Percentiles rank a stretch among this genome's conserved stretches.
phyloP scores from a whole-genome alignment of 2,113 vertebrate genomes.

The Psephotus haematonotus region DNA sequence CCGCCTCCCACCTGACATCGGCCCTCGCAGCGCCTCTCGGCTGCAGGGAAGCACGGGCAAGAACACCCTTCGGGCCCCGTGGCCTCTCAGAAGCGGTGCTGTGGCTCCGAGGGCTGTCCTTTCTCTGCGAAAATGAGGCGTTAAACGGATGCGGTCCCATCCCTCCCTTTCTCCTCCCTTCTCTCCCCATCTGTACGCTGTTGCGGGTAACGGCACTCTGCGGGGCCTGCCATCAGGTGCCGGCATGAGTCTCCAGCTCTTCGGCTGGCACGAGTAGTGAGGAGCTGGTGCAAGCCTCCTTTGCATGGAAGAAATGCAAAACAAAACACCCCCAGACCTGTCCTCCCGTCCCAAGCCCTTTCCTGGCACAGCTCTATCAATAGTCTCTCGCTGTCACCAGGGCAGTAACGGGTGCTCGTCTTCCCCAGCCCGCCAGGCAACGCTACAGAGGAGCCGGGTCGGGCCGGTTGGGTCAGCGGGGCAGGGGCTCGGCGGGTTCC shows the following conservation, averaged over 20 bases:
- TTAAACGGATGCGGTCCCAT: rapidly evolving
- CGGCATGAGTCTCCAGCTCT: background rate
- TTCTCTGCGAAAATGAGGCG: background rate
- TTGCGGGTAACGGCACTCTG: rapidly evolving
- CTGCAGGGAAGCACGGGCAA: background rate
- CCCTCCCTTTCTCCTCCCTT: no score
- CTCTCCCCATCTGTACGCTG: background rate
- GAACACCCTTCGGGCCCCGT: background rate
- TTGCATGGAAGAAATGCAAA: background rate
- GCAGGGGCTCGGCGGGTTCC: no score
- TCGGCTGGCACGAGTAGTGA: background rate
- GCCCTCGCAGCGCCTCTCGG: background rate
- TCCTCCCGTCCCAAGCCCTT: background rate
- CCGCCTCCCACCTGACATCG: rapidly evolving
- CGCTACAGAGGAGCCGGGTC: background rate
- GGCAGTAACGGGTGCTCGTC: rapidly evolving
- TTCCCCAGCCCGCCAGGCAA: background rate
- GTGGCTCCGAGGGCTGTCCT: background rate
- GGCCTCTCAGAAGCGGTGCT: background rate
- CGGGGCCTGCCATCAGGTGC: background rate
- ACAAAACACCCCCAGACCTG: background rate
- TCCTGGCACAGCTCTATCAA: background rate
- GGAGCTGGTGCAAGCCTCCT: background rate
- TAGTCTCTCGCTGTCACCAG: rapidly evolving
- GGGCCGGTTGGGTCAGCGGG: background rate